A percentile compares a stretch with the other conserved stretches of the same genome.
Evolutionary conservation across 1,140 invertebrate genomes (phyloP).

Genomic region (Caenorhabditis latens): DNA sequence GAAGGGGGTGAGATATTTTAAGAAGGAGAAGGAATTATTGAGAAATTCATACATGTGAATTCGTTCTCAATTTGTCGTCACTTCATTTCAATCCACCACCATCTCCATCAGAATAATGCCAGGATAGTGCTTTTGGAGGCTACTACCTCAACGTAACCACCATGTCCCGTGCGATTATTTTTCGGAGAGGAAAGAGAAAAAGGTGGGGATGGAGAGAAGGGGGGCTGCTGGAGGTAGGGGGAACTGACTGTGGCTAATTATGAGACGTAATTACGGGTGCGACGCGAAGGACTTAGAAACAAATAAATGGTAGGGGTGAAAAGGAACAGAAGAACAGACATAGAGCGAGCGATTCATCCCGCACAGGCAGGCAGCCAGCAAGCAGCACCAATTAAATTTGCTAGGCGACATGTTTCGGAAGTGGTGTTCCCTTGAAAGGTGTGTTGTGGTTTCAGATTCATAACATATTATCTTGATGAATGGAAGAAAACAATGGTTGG

Average conservation of each 20-base stretch:
- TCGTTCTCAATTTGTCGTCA: neutral
- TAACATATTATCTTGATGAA: neutral
- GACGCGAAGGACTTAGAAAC: conserved; percentile 39
- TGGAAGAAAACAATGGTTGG: no score
- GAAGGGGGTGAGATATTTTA: neutral
- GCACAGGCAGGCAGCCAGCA: neutral
- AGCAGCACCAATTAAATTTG: conserved; percentile 53
- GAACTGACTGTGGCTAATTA: conserved; percentile 51
- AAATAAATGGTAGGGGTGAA: conserved; percentile 39
- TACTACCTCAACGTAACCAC: conserved; percentile 43
- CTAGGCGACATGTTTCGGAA: neutral
- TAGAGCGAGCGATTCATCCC: neutral
- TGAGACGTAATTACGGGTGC: conserved; percentile 53
- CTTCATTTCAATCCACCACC: neutral
- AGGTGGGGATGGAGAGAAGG: neutral
- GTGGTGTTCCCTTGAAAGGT: neutral
- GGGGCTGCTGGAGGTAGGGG: neutral
- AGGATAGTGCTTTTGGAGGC: conserved; percentile 15
- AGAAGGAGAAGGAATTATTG: neutral
- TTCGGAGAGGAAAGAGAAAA: conserved; percentile 1
- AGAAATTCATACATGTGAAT: neutral
- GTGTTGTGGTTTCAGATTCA: conserved; percentile 31
- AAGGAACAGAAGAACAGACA: conserved; percentile 23
- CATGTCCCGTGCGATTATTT: conserved; percentile 47
- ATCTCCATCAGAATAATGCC: neutral